Conservation (phyloP, 2,888 invertebrate species). For the Cecidostiba fungosa region DNA sequence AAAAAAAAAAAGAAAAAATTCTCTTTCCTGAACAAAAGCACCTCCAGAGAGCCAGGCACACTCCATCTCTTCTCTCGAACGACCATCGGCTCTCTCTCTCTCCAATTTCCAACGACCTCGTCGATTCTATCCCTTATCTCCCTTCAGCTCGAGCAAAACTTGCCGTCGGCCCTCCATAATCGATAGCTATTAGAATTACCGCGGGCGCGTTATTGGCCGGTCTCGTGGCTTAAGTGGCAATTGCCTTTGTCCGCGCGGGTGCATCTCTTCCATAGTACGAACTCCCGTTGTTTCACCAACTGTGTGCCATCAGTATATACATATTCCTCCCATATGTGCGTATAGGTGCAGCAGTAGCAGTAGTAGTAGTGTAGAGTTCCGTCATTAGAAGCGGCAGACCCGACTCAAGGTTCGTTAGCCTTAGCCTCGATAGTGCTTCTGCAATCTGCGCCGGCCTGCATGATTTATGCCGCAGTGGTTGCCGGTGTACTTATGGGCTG, state of each 20-base stretch:
- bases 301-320: background rate
- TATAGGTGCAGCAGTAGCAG: background rate
- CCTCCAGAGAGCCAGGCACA: background rate
- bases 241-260: slow-evolving; percentile 48
- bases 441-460: background rate
- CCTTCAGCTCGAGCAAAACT: background rate
- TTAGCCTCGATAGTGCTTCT: slow-evolving; percentile 34
- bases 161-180: slow-evolving; percentile 32
- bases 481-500: background rate
- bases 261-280: background rate
- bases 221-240: slow-evolving; percentile 47
- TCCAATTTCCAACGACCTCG: slow-evolving; percentile 5
- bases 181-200: slow-evolving; percentile 57
- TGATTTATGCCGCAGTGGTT: slow-evolving; percentile 15
- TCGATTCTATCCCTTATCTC: slow-evolving; percentile 3
- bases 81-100: background rate
- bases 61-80: background rate
- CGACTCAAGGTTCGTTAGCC: slow-evolving; percentile 45
- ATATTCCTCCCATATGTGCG: background rate
- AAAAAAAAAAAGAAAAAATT: background rate
- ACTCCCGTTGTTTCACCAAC: background rate
- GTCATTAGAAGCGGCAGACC: slow-evolving; percentile 28
- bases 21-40: background rate
- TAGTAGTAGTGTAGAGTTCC: too few relatives aligned
- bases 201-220: slow-evolving; percentile 19